Evolutionary conservation across 2,888 invertebrate species (phyloP), one percentile per base, ranked within the genome.

Genomic region (Coelinius sp.): DNA sequence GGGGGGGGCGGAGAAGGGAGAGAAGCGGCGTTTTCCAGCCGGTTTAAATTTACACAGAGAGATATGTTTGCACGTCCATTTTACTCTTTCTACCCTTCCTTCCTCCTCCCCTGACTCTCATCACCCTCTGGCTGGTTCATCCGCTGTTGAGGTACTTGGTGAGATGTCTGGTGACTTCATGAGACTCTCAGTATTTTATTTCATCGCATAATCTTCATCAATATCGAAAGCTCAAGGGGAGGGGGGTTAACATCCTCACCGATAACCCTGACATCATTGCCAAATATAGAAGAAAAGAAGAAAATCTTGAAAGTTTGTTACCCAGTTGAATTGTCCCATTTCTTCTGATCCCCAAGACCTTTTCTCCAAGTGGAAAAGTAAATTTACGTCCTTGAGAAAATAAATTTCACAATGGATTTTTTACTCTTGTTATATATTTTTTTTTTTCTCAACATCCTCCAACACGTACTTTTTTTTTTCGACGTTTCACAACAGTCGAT

Each of bases 21-120:
- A 41, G n/a, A 1, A 5, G 73, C 72, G 75, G 41, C 46, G 46
- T 77, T 74, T 56, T 25, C 27, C 79, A 81, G 73, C 75, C 76
- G 73, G 79, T 80, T 80, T 82, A 81, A 82, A 82, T 82, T 82
- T 82, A 73, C 81, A 80, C 80, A 82, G 75, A 27, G 68, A 38
- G 69, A 74, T 53, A 73, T 76, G 75, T 76, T 77, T 76, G 75
- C 74, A 38, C 74, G 68, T 65, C 68, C 52, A 68, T 68, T 63
- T 62, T 25, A 63, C 46, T 14, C 56, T 14, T 35, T 10, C 56
- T 25, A 64, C 31, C 31, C 31, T 25, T 66, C 64, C 38, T 35
- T 10, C 56, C 17, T 64, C 31, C 31, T 22, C 38, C 64, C 64
- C 38, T 67, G 53, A 66, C 25, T 59, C 27, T 52, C 44, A 53